These are phyloP conservation scores for Temnothorax nylanderi DNA, from an alignment of 1,140 invertebrate genomes.

Conservation along the genomic window DNA sequence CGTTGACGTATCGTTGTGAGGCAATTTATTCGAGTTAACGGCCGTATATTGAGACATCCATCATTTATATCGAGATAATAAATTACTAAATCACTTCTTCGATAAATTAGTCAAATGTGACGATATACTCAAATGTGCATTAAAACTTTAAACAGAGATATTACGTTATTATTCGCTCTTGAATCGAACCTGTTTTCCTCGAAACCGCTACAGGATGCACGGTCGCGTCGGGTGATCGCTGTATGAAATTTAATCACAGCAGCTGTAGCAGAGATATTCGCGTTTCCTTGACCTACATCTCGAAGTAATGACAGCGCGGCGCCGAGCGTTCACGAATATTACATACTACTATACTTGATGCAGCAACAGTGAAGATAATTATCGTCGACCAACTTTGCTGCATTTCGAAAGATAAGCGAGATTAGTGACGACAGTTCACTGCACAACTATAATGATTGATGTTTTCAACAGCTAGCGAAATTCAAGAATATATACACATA, in stretches of 20 bases:
- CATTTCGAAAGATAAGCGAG: constrained; percentile 18
- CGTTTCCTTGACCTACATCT: constrained; percentile 66
- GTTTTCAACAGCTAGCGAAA: background rate
- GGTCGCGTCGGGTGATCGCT: background rate
- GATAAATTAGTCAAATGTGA: background rate
- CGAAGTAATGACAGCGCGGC: background rate
- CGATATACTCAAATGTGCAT: background rate
- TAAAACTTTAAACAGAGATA: background rate
- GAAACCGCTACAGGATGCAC: background rate
- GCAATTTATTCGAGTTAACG: background rate
- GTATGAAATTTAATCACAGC: constrained; percentile 11
- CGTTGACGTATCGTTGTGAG: background rate
- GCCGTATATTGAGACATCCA: background rate
- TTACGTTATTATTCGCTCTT: background rate
- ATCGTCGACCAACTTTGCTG: background rate
- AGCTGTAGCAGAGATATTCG: background rate
- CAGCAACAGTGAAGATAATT: constrained; percentile 21
- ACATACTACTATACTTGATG: background rate
- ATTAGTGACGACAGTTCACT: background rate
- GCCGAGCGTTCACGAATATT: constrained; percentile 10
- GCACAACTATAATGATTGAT: background rate
- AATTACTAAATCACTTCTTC: background rate
- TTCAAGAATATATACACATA: background rate
- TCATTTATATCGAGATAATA: background rate
- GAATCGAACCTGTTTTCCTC: background rate